Base-by-base conservation (phyloP, 2,113 vertebrate species). In the Sprattus sprattus region DNA sequence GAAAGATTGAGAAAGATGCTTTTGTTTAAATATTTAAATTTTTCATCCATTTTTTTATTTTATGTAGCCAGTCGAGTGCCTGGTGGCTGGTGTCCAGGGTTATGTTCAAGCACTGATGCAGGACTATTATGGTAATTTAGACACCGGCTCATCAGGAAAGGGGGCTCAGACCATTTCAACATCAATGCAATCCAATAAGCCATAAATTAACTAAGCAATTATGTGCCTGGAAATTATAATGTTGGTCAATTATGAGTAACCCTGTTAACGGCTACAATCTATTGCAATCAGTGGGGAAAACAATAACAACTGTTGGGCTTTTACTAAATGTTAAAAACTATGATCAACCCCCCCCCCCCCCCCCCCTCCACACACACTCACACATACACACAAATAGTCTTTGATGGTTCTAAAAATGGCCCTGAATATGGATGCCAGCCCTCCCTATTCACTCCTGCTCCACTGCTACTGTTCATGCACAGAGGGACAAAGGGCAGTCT, bases 391-490 rank as follows among this genome's bases (percentile, higher is more conserved):
- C n/a, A 82, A 45, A 57, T 45, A 49, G 45, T 82, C 81, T 86
- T 60, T 86, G 81, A 86, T 32, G 6, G 50, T 54, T 86, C 81
- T 82, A 86, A 86, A 82, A 82, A 86, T 86, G 81, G 80, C 85
- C 82, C 22, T 82, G 64, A 60, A 47, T 82, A 25, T 81, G 82
- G 85, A 54, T 82, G 85, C 81, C 85, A 86, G 81, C 22, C 81
- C 49, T 82, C 44, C 54, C 57, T 7, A 39, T 78, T 78, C 71
- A 39, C 28, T 67, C 18, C 46, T 81, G 52, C n/a, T 85, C 75
- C 25, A 28, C 85, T 71, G 54, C 52, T 81, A 86, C 81, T 81
- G 60, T 22, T 60, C 20, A 60, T 7, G 0, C 54, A 20, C 50
- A 85, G 78, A 60, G 75, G 60, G 39, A 85, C 84, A 85, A 85